Percentiles rank a stretch among this genome's conserved stretches.
Evolutionary conservation across 2,113 vertebrate genomes (phyloP).

Genomic region (Gavialis gangeticus): DNA sequence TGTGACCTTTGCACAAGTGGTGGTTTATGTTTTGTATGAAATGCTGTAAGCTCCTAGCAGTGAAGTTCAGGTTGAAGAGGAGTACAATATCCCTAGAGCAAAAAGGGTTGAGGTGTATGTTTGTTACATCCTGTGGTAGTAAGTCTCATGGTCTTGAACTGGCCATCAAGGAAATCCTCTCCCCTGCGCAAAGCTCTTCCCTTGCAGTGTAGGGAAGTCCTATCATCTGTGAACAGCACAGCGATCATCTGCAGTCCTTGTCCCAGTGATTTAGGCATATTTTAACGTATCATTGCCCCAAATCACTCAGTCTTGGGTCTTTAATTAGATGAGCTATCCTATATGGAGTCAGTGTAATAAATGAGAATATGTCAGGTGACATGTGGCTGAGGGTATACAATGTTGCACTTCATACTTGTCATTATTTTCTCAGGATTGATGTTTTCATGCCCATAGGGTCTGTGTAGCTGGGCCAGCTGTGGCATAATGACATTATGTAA

Average conservation of each 20-base stretch:
- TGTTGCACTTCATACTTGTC: background rate
- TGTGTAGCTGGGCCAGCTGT: background rate
- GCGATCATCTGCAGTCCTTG: background rate
- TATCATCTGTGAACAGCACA: background rate
- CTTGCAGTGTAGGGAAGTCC: background rate
- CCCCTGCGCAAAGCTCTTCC: background rate
- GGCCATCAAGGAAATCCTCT: background rate
- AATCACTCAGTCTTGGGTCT: background rate
- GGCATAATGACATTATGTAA: background rate
- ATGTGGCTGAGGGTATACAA: background rate
- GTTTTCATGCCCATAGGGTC: background rate
- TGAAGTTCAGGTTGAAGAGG: background rate
- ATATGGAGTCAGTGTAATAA: background rate
- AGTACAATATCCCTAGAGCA: background rate
- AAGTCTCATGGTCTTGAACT: background rate
- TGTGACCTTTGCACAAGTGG: background rate
- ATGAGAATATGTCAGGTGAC: accelerated
- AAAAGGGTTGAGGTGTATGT: background rate
- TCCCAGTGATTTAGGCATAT: background rate
- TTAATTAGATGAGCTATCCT: background rate
- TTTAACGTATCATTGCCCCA: background rate
- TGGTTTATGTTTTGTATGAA: background rate
- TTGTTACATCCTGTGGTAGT: background rate
- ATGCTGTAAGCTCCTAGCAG: background rate
- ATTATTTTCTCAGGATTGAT: background rate